Evolutionary conservation across 2,797 vertebrate genomes (phyloP).

Genomic region (Danio choprae): DNA sequence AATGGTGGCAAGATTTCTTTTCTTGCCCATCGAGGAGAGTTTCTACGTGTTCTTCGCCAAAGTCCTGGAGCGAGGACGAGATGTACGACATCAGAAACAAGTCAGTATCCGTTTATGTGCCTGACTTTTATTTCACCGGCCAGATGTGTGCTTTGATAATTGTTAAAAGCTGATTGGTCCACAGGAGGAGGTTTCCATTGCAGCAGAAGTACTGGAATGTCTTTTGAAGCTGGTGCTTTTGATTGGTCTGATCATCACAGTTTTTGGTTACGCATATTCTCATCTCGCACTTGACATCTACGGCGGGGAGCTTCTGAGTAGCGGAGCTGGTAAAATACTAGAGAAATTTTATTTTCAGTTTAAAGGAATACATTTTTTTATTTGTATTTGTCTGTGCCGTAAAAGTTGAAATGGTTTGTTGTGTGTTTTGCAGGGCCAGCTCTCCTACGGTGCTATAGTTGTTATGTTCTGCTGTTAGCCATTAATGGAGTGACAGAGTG

Average conservation of each 20-base stretch:
- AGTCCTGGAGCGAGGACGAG: constrained; percentile 88
- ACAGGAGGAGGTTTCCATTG: constrained; percentile 89
- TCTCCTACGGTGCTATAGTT: constrained; percentile 88
- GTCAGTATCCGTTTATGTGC: constrained; percentile 67
- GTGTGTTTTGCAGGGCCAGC: constrained; percentile 80
- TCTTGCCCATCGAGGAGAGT: constrained; percentile 95
- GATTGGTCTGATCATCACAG: constrained; percentile 88
- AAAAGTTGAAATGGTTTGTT: constrained; percentile 30
- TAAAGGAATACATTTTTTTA: neutral
- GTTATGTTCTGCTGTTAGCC: constrained; percentile 93
- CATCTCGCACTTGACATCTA: constrained; percentile 94
- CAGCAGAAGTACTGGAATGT: constrained; percentile 87
- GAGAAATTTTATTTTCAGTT: neutral
- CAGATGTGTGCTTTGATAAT: constrained; percentile 11
- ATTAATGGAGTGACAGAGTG: constrained; percentile 95
- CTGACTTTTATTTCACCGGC: neutral
- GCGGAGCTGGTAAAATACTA: constrained; percentile 82
- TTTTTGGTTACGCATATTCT: constrained; percentile 94
- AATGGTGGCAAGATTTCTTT: constrained; percentile 96
- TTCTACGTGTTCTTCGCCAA: constrained; percentile 98
- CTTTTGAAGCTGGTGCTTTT: constrained; percentile 93
- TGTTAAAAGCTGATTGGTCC: constrained; percentile 48
- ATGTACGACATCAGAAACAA: constrained; percentile 84
- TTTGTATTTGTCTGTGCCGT: neutral
- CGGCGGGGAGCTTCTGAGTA: constrained; percentile 91